phyloP scores from a whole-genome alignment of 1,140 invertebrate species.

The Catajapyx aquilonaris region DNA sequence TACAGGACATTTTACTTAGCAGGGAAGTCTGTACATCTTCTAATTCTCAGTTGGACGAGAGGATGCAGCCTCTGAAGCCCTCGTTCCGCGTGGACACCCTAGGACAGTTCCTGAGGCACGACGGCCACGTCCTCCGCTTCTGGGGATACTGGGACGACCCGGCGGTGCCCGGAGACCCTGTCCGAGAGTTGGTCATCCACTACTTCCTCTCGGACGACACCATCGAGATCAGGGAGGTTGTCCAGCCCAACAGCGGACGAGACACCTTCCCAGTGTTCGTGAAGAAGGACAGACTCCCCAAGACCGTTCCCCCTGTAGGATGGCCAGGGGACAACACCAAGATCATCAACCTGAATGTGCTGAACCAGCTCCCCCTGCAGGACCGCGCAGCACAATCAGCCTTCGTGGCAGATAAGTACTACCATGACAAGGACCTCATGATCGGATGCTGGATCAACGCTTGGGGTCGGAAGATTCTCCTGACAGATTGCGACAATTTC shows the following conservation, averaged over 20 bases:
- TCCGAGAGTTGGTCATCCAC: conserved; percentile 51
- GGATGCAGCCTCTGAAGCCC: too few relatives aligned
- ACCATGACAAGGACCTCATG: conserved; percentile 46
- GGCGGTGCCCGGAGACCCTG: conserved; percentile 39
- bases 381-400: too few relatives aligned
- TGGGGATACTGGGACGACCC: conserved; percentile 78
- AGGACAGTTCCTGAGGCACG: conserved; percentile 50
- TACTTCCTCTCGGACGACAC: conserved; percentile 78
- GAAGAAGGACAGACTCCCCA: conserved; percentile 51
- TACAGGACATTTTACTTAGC: too few relatives aligned
- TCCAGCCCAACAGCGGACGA: conserved; percentile 40
- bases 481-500: conserved; percentile 67
- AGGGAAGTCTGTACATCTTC: too few relatives aligned
- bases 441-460: conserved; percentile 60
- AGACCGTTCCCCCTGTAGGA: too few relatives aligned
- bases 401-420: too few relatives aligned
- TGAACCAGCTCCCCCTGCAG: conserved; percentile 31
- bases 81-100: too few relatives aligned
- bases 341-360: conserved; percentile 45
- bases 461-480: conserved; percentile 52
- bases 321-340: conserved; percentile 33
- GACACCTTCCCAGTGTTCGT: conserved; percentile 48
- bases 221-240: conserved; percentile 59
- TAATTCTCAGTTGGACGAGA: too few relatives aligned
- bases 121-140: conserved; percentile 58